Evolutionary conservation across 2,888 invertebrate species (phyloP).

Genomic region (Rhagophthalmus giganteus): DNA sequence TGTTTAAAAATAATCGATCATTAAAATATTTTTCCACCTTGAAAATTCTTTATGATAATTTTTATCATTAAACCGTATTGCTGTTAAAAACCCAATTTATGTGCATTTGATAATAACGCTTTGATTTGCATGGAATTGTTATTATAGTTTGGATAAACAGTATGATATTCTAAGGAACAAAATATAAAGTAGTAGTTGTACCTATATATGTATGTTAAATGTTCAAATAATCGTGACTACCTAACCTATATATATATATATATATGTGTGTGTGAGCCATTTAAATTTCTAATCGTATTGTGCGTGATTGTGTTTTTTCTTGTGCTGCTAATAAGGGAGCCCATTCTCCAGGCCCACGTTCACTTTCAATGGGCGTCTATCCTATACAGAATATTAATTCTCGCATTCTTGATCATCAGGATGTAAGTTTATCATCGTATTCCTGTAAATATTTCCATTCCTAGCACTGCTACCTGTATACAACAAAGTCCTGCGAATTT

Average conservation of each 20-base stretch:
- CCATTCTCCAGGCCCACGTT: constrained; percentile 89
- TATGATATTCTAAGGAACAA: too few relatives aligned
- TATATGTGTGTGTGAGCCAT: too few relatives aligned
- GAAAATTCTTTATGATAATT: too few relatives aligned
- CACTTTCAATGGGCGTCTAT: constrained; percentile 87
- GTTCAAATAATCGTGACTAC: too few relatives aligned
- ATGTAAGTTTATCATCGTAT: constrained; percentile 72
- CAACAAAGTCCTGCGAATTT: background rate
- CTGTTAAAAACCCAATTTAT: constrained; percentile 1
- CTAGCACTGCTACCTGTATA: too few relatives aligned
- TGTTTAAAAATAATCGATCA: too few relatives aligned
- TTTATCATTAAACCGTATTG: too few relatives aligned
- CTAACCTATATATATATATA: too few relatives aligned
- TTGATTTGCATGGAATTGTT: constrained; percentile 5
- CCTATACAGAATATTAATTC: constrained; percentile 88
- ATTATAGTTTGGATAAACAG: too few relatives aligned
- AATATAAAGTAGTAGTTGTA: too few relatives aligned
- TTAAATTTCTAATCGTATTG: constrained; percentile 48
- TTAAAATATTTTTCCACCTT: too few relatives aligned
- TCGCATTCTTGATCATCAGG: constrained; percentile 81
- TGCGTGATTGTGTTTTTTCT: constrained; percentile 60
- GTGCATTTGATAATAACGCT: background rate
- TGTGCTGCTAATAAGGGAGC: constrained; percentile 77
- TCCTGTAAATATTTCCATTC: background rate
- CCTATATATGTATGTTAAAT: too few relatives aligned